Percentiles rank a stretch among this genome's conserved stretches.
Evolutionary conservation across 2,888 invertebrate genomes (phyloP).

Genomic region (Mimumesa dahlbomi): DNA sequence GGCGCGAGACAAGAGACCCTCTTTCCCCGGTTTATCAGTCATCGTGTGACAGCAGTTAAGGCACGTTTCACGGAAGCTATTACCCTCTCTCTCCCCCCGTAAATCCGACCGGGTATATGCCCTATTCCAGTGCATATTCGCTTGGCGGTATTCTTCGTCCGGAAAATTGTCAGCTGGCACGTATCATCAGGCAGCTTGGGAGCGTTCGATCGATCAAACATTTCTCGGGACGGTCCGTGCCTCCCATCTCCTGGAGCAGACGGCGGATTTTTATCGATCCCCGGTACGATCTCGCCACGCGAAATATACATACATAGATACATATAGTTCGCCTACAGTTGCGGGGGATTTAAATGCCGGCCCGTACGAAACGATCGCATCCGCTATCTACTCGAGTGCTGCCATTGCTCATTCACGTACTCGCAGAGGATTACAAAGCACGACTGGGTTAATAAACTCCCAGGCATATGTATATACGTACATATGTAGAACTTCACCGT

Average conservation of each 20-base stretch:
- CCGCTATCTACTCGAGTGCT: constrained; percentile 20
- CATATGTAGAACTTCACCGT: not conserved
- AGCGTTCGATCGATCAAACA: constrained; percentile 47
- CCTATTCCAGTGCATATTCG: not conserved
- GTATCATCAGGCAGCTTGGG: not conserved
- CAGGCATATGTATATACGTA: not conserved
- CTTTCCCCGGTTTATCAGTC: constrained; percentile 18
- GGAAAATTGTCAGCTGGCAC: constrained; percentile 39
- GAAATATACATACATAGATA: not conserved
- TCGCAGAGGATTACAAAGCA: constrained; percentile 8
- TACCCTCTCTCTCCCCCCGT: constrained; percentile 1
- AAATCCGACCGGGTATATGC: not conserved
- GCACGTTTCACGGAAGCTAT: constrained; percentile 39
- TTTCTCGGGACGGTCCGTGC: not conserved
- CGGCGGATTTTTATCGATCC: constrained; percentile 25
- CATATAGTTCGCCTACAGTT: not conserved
- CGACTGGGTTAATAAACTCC: constrained; percentile 32
- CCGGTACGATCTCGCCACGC: constrained; percentile 3
- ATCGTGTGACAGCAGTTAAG: constrained; percentile 7
- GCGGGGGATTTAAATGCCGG: constrained; percentile 40
- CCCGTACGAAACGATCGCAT: constrained; percentile 25
- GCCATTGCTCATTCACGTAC: constrained; percentile 29
- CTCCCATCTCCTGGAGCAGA: not conserved
- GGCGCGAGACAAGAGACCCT: constrained; percentile 1
- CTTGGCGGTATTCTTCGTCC: constrained; percentile 3